phyloP scores from a whole-genome alignment of 2,797 vertebrate species.

The Premnoplex brunnescens region DNA sequence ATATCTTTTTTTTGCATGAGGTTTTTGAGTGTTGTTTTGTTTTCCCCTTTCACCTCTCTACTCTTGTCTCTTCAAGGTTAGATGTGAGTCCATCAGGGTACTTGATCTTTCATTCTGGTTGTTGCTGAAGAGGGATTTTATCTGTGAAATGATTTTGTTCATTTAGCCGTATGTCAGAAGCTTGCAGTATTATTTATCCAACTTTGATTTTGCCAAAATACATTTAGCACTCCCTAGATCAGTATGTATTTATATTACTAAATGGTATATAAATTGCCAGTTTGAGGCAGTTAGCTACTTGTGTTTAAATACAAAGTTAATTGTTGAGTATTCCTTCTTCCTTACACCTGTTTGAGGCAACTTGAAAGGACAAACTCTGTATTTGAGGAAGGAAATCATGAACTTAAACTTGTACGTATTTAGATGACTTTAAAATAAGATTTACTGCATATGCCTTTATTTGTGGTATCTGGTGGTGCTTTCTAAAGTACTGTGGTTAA shows the following conservation, averaged over 20 bases:
- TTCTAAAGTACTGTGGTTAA: background rate
- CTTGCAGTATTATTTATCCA: background rate
- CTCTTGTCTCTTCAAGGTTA: background rate
- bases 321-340: background rate
- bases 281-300: background rate
- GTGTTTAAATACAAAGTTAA: background rate
- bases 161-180: background rate
- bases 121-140: background rate
- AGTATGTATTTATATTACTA: background rate
- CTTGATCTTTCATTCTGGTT: background rate
- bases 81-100: background rate
- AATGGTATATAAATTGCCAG: background rate
- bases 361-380: background rate
- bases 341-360: background rate
- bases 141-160: background rate
- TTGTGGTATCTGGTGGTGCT: background rate
- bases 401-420: background rate
- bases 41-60: background rate
- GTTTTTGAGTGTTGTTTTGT: background rate
- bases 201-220: background rate
- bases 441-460: background rate
- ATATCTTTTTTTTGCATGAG: background rate
- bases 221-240: too few relatives aligned
- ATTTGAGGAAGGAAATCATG: background rate
- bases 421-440: background rate